Percentiles rank a stretch among this genome's conserved stretches.
Evolutionary conservation across 2,113 vertebrate species (phyloP).

Genomic region (Anguilla japonica): DNA sequence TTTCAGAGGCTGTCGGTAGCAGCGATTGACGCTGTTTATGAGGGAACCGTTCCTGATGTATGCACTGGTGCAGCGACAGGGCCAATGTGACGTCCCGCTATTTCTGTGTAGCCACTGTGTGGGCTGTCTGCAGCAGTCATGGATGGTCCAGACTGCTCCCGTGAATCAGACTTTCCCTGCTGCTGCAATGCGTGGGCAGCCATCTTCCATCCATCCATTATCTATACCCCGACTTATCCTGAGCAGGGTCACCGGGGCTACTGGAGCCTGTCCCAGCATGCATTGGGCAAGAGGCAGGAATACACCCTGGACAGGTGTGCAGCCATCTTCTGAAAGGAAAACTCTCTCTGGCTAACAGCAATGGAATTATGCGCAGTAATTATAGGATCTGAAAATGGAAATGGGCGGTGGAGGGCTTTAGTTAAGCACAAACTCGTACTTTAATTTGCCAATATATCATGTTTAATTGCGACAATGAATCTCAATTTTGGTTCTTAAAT

Average conservation of each 20-base stretch:
- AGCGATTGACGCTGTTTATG: slow-evolving; percentile 33
- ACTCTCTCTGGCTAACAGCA: slow-evolving; percentile 21
- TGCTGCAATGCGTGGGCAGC: slow-evolving; percentile 54
- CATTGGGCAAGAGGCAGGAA: no score
- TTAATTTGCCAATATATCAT: background rate
- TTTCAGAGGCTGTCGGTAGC: slow-evolving; percentile 5
- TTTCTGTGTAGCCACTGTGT: slow-evolving; percentile 57
- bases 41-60: slow-evolving; percentile 41
- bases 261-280: no score
- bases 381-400: slow-evolving; percentile 9
- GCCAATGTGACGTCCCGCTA: slow-evolving; percentile 42
- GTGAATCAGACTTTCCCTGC: slow-evolving; percentile 35
- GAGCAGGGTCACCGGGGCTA: no score
- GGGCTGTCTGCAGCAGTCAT: slow-evolving; percentile 44
- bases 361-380: slow-evolving; percentile 15
- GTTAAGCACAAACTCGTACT: background rate
- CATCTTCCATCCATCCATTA: slow-evolving; percentile 21
- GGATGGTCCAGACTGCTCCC: slow-evolving; percentile 32
- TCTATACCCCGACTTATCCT: no score
- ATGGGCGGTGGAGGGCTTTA: background rate
- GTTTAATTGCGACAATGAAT: slow-evolving; percentile 5
- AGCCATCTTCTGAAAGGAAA: slow-evolving; percentile 47
- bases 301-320: slow-evolving; percentile 36
- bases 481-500: slow-evolving; percentile 9
- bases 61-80: slow-evolving; percentile 39